Conservation (phyloP, 2,113 vertebrate genomes). For the Halichoerus grypus region DNA sequence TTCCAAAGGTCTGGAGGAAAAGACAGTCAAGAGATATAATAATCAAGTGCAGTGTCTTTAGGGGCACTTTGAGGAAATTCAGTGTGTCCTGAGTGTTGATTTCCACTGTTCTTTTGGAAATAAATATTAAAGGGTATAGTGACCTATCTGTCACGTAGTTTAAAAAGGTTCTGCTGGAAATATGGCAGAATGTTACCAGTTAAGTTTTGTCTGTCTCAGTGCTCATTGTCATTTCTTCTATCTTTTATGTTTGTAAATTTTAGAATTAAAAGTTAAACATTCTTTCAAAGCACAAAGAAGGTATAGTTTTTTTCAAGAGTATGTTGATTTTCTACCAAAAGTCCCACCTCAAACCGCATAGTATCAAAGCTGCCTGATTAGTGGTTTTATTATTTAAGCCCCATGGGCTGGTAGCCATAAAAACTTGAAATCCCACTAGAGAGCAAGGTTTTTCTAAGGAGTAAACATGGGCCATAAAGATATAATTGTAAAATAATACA, state of each 20-base stretch:
- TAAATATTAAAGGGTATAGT: neutral
- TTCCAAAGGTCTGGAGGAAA: neutral
- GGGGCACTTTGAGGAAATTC: neutral
- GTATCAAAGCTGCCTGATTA: neutral
- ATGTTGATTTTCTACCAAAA: neutral
- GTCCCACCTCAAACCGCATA: neutral
- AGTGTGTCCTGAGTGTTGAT: neutral
- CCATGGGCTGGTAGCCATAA: neutral
- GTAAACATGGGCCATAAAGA: neutral
- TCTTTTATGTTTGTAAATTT: constrained; percentile 4
- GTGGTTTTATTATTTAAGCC: neutral
- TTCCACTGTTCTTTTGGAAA: neutral
- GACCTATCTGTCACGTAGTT: neutral
- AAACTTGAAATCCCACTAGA: constrained; percentile 13
- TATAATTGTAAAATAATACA: constrained; percentile 16
- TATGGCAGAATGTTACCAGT: neutral
- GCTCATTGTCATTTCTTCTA: neutral
- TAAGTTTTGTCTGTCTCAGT: neutral
- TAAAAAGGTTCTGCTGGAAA: constrained; percentile 14
- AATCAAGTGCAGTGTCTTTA: neutral
- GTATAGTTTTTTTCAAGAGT: neutral
- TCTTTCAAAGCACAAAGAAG: neutral
- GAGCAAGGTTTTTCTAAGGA: neutral
- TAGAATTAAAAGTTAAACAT: constrained; percentile 5
- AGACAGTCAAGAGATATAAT: neutral